Conservation (phyloP, 1,140 invertebrate genomes). For the Monochamus saltuarius region DNA sequence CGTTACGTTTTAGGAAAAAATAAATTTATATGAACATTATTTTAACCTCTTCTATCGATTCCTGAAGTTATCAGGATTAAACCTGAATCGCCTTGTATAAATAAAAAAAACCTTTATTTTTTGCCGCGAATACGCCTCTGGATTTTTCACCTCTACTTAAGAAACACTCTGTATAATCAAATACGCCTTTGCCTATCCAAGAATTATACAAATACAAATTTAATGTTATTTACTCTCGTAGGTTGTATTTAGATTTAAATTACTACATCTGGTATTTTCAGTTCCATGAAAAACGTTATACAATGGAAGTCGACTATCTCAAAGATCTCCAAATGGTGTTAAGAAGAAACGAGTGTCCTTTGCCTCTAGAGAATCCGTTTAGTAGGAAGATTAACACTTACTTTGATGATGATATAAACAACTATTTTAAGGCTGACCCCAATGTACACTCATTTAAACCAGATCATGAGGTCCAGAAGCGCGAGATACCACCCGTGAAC, state of each 20-base stretch:
- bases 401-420: slow-evolving; percentile 27
- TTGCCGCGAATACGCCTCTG: too few relatives aligned
- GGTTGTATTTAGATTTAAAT: neutral
- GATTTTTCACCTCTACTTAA: too few relatives aligned
- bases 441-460: slow-evolving; percentile 30
- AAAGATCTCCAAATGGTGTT: slow-evolving; percentile 42
- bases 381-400: slow-evolving; percentile 25
- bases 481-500: slow-evolving; percentile 73
- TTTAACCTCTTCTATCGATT: too few relatives aligned
- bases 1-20: too few relatives aligned
- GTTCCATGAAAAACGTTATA: slow-evolving; percentile 57
- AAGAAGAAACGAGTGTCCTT: slow-evolving; percentile 46
- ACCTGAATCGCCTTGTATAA: too few relatives aligned
- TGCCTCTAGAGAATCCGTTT: slow-evolving; percentile 26
- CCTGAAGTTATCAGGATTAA: too few relatives aligned
- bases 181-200: too few relatives aligned
- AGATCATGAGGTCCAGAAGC: slow-evolving; percentile 51
- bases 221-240: too few relatives aligned
- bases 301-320: slow-evolving; percentile 52
- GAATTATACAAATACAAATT: too few relatives aligned
- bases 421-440: slow-evolving; percentile 36
- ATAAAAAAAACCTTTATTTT: too few relatives aligned
- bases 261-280: slow-evolving; percentile 27
- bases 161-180: too few relatives aligned
- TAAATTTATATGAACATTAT: too few relatives aligned